Evolutionary conservation across 2,888 invertebrate genomes (phyloP), one percentile per base, ranked within the genome.

Genomic region (Malthinus flaveolus): DNA sequence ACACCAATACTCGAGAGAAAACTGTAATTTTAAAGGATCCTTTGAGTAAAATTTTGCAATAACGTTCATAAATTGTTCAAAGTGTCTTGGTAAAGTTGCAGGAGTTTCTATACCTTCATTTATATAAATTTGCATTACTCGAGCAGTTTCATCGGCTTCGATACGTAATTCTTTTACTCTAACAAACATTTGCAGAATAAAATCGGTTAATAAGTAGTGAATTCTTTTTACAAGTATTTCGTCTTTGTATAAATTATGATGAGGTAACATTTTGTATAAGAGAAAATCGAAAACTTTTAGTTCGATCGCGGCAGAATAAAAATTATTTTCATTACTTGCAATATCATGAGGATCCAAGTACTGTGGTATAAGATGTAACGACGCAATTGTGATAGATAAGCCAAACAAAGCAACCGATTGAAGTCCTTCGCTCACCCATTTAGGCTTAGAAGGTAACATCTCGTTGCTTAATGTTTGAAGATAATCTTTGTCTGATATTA

Each of bases 161-260:
- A 88, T 88, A 47, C 91, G 82, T 59, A 93, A 78, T 74, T 93
- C 92, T 68, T 91, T 91, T 0, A 92, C 86, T 85, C 95, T 96
- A 46, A 94, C 84, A 51, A 95, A 96, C 93, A 96, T 93, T 52
- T 91, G 85, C 62, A 92, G 89, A 46, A 97, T 93, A 71, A 97
- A 96, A 79, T 97, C 96, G 0, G 94, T 93, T 50, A 97, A 83
- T 7, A 97, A 81, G 10, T 86, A 84, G 79, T 97, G 97, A 44
- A 96, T 80, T 42, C 93, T 85, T 13, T 91, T 85, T 68, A 91
- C 83, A 72, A 93, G 90, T 75, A 93, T 95, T 77, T 93, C 91
- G 77, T 88, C 88, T 59, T 84, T 84, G 66, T 85, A 86, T 56
- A 95, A 84, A 32, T 82, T 80, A 32, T 87, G 84, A 56, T 85